Base-by-base conservation (phyloP, 2,888 invertebrate genomes). In the Drosophila atroscutellata region DNA sequence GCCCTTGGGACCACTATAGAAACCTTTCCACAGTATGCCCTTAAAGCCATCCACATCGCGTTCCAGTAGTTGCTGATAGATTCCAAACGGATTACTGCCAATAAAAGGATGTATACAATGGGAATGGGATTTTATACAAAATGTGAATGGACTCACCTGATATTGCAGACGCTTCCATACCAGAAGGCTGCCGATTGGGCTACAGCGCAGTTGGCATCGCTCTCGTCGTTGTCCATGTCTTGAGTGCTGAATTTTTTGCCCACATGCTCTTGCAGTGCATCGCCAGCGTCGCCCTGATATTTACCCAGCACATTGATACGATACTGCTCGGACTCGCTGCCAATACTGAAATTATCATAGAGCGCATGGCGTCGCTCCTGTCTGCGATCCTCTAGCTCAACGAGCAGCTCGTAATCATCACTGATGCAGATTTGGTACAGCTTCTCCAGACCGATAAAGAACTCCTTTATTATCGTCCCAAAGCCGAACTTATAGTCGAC, bases 371-470 rank as follows among this genome's bases (percentile, higher is more conserved):
- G 76, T 2, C 50, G 55, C 13, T 81, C 79, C 52, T 80, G 83
- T 8, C 80, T 84, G 1, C 84, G 83, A 36, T 88, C 79, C 34
- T 84, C 77, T 11, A 88, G 49, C 32, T 77, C 45, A 0, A 89
- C 69, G 1, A 89, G 72, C 54, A 88, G 51, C 52, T 88, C 88
- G 28, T 67, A 71, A 51, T 84, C 77, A 3, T 73, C 77, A 28
- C 73, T 80, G 47, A 51, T 81, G 56, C 65, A 83, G 13, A 88
- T 72, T 67, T 79, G 74, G 13, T 89, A 61, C 7, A 86, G 52
- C 39, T 77, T 89, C n/a, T 89, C 83, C 32, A 88, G 54, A 0
- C 88, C 88, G 1, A 88, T 69, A 28, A 88, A 88, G 37, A 88
- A 88, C 62, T 88, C 88, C 0, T 49, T 47, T 18, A 54, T 61